These are phyloP conservation scores for Venustaconcha ellipsiformis DNA, from an alignment of 1,140 invertebrate species.

Conservation along the genomic window DNA sequence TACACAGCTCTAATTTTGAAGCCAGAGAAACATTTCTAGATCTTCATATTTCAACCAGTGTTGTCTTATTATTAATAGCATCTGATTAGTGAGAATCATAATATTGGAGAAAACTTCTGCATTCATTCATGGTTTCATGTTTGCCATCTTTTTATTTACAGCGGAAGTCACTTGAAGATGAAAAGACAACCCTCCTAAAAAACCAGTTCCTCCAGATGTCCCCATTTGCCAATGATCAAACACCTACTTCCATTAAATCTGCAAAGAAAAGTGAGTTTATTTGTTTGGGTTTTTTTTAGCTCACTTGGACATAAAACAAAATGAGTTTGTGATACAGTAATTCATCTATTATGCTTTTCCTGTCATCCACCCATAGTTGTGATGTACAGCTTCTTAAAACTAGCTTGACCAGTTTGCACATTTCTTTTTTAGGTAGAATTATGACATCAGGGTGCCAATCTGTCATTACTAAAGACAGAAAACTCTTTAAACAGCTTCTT, in stretches of 20 bases:
- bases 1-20: too few species aligned
- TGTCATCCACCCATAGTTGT: too few species aligned
- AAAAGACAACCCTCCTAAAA: conserved; percentile 45
- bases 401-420: too few species aligned
- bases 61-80: not conserved
- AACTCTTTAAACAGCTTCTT: too few species aligned
- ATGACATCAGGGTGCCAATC: too few species aligned
- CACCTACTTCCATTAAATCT: conserved; percentile 16
- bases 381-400: too few species aligned
- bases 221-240: conserved; percentile 34
- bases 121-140: not conserved
- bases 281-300: too few species aligned
- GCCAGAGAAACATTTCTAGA: not conserved
- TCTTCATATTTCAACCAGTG: not conserved
- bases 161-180: conserved; percentile 50
- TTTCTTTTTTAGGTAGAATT: too few species aligned
- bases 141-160: conserved; percentile 24
- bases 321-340: too few species aligned
- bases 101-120: not conserved
- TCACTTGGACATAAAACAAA: too few species aligned
- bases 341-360: too few species aligned
- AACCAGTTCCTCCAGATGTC: conserved; percentile 50
- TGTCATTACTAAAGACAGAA: too few species aligned
- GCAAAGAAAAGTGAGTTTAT: conserved; percentile 28
- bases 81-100: not conserved